These are phyloP conservation scores for Seira ritae DNA, from an alignment of 2,888 invertebrate genomes.

Conservation along the genomic window DNA sequence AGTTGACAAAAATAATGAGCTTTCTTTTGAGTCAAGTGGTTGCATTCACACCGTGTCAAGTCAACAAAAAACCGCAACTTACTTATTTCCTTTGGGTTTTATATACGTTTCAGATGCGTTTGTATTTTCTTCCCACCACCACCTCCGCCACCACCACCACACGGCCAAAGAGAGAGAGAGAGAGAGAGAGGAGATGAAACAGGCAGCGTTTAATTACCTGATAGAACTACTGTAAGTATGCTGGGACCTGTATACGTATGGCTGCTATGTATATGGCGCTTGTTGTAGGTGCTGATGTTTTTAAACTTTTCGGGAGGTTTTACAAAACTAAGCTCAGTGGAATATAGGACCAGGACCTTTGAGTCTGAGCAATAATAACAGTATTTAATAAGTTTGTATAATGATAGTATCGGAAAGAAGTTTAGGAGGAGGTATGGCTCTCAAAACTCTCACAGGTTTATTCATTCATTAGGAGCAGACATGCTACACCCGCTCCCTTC, in stretches of 20 bases:
- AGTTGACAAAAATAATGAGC: slow-evolving; percentile 63
- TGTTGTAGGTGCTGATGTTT: not conserved
- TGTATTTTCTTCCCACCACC: not conserved
- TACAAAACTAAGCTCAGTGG: too few species aligned
- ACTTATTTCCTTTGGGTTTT: slow-evolving; percentile 26
- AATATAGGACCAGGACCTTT: not conserved
- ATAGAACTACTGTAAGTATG: not conserved
- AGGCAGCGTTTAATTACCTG: slow-evolving; percentile 14
- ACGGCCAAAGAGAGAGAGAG: too few species aligned
- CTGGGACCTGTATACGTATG: not conserved
- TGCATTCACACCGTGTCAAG: slow-evolving; percentile 62
- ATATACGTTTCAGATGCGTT: not conserved
- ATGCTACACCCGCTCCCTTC: slow-evolving; percentile 12
- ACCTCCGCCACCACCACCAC: too few species aligned
- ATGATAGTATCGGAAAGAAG: not conserved
- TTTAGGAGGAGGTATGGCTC: slow-evolving; percentile 1
- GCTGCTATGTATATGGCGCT: too few species aligned
- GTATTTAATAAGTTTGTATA: slow-evolving; percentile 10
- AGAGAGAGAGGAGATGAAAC: not conserved
- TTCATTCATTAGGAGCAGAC: slow-evolving; percentile 3
- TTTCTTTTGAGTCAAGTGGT: slow-evolving; percentile 64
- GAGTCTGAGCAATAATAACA: slow-evolving; percentile 1
- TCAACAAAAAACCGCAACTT: slow-evolving; percentile 53
- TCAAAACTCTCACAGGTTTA: slow-evolving; percentile 15
- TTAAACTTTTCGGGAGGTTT: not conserved